Conservation (phyloP, 1,140 invertebrate genomes). For the Drosophila rufa region DNA sequence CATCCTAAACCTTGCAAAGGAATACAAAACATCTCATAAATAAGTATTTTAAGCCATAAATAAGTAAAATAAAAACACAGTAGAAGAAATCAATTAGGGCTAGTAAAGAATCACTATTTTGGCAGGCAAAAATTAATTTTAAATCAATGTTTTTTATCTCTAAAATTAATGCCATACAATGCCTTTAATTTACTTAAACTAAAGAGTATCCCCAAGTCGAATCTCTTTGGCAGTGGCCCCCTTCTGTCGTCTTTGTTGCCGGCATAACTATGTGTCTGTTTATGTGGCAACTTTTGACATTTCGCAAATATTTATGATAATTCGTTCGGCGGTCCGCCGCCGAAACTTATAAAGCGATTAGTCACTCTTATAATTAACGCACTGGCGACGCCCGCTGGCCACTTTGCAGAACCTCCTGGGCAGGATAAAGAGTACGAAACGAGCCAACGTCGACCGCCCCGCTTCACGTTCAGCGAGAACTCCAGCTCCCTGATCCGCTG, state of each 20-base stretch:
- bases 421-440: slow-evolving; percentile 3
- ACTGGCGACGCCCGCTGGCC: not conserved
- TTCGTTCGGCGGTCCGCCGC: slow-evolving; percentile 21
- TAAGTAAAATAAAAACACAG: no score
- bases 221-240: not conserved
- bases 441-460: slow-evolving; percentile 34
- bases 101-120: no score
- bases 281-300: slow-evolving; percentile 35
- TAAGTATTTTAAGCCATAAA: no score
- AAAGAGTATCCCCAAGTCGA: slow-evolving; percentile 23
- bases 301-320: slow-evolving; percentile 57
- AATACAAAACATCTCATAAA: no score
- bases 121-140: no score
- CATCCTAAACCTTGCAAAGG: no score
- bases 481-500: slow-evolving; percentile 80
- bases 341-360: slow-evolving; percentile 43
- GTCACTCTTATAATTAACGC: slow-evolving; percentile 25
- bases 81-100: no score
- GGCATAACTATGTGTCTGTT: slow-evolving; percentile 34
- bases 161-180: no score
- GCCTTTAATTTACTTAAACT: no score
- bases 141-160: no score
- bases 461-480: slow-evolving; percentile 81
- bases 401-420: slow-evolving; percentile 64
- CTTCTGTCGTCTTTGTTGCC: slow-evolving; percentile 13